Percentiles rank a stretch among this genome's conserved stretches.
Evolutionary conservation across 2,797 vertebrate species (phyloP).

Genomic region (Hyperoplus lanceolatus): DNA sequence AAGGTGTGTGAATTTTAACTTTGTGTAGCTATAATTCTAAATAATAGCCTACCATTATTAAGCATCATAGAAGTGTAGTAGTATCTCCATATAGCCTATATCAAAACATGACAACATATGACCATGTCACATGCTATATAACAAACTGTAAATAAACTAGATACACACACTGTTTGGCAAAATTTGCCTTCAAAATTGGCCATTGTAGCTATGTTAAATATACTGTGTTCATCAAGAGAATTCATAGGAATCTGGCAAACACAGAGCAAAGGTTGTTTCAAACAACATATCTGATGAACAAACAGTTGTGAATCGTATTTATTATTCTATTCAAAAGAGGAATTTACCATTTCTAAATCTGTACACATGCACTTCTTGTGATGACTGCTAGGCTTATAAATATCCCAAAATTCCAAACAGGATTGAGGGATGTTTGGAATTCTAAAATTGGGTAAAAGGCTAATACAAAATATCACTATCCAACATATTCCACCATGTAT

Average conservation of each 20-base stretch:
- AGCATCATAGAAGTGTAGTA: background rate
- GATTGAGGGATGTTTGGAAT: too few species aligned
- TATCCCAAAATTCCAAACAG: too few species aligned
- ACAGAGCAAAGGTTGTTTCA: background rate
- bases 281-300: background rate
- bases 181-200: background rate
- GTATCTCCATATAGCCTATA: background rate
- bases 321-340: background rate
- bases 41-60: background rate
- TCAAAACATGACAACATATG: conserved; percentile 2
- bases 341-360: background rate
- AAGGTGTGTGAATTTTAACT: background rate
- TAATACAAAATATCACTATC: too few species aligned
- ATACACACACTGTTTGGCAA: background rate
- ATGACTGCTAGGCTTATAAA: background rate
- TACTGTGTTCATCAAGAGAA: background rate
- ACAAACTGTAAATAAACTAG: background rate
- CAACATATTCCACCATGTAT: too few species aligned
- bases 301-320: background rate
- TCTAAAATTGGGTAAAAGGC: too few species aligned
- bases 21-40: too few species aligned
- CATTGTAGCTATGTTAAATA: background rate
- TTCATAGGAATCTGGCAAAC: background rate
- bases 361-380: conserved; percentile 6
- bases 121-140: background rate